These are phyloP conservation scores for Plumapathes pennacea DNA, from an alignment of 92 coral and sea anemone genomes.

Conservation along the genomic window DNA sequence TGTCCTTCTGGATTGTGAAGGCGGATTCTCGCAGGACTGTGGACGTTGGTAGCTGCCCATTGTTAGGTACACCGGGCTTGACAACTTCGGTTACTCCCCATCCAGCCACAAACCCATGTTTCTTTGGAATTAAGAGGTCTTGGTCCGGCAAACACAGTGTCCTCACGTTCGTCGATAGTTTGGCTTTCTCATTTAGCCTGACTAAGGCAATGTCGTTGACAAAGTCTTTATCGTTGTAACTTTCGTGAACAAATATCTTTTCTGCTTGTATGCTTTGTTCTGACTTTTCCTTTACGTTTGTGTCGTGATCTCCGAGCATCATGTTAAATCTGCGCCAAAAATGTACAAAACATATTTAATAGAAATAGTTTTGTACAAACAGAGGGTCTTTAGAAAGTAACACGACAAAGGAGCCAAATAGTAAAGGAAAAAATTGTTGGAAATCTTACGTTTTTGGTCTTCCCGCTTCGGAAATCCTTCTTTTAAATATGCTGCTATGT, in stretches of 20 bases:
- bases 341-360: background rate
- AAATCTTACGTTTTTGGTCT: no score
- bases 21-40: conserved; percentile 8
- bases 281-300: conserved; percentile 4
- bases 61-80: background rate
- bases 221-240: conserved; percentile 5
- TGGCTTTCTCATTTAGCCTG: conserved; percentile 27
- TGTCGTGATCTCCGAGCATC: conserved; percentile 49
- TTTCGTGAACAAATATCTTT: conserved; percentile 39
- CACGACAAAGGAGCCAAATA: no score
- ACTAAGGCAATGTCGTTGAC: conserved; percentile 68
- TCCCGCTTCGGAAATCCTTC: background rate
- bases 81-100: conserved; percentile 64
- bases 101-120: conserved; percentile 53
- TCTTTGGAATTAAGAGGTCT: conserved; percentile 17
- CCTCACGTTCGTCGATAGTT: conserved; percentile 48
- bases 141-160: conserved; percentile 61
- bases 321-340: conserved; percentile 16
- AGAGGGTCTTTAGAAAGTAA: no score
- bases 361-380: background rate
- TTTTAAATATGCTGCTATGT: background rate
- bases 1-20: conserved; percentile 11
- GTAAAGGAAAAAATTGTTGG: no score
- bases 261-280: conserved; percentile 13
- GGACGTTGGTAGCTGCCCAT: background rate